Evolutionary conservation across 2,888 invertebrate genomes (phyloP), one percentile per base, ranked within the genome.

Genomic region (Eupithecia tripunctaria): DNA sequence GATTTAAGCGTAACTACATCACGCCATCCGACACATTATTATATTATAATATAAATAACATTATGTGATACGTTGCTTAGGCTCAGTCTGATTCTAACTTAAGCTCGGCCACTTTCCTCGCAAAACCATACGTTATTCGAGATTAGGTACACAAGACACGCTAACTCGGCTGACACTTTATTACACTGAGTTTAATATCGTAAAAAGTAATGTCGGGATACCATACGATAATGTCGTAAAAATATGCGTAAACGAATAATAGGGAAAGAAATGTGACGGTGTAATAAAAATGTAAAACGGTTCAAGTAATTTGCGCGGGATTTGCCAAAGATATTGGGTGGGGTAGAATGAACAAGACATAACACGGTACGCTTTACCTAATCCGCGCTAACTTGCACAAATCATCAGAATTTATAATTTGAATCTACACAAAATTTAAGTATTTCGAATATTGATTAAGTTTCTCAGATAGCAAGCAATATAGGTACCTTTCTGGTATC

Each of bases 211-310:
- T 67, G 76, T 68, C 56, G 69, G 68, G 71, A 73, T 72, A 62
- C 74, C 72, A 70, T 66, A 72, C 70, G 70, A 70, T 76, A 79
- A 71, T 76, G 76, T 75, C 76, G 71, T 75, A 77, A 79, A 77
- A 73, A 76, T 77, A 79, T 77, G 74, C 76, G 75, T 72, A 75
- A 77, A 74, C 79, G 76, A 68, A 75, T 74, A n/a, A 51, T 51
- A 73, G 75, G 72, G 73, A 80, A 83, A 82, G 82, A 82, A 81
- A 83, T 82, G 78, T 81, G 82, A 77, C 77, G 72, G 74, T 36
- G 82, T 80, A 83, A 85, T 86, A 88, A 86, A 88, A 87, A 88
- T 87, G 86, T 83, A 84, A 87, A 88, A 72, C 82, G 80, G 79
- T 73, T 80, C 25, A 77, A 80, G 84, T 85, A 86, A 83, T 84